phyloP scores from a whole-genome alignment of 2,888 invertebrate genomes.

The Eledone cirrhosa region DNA sequence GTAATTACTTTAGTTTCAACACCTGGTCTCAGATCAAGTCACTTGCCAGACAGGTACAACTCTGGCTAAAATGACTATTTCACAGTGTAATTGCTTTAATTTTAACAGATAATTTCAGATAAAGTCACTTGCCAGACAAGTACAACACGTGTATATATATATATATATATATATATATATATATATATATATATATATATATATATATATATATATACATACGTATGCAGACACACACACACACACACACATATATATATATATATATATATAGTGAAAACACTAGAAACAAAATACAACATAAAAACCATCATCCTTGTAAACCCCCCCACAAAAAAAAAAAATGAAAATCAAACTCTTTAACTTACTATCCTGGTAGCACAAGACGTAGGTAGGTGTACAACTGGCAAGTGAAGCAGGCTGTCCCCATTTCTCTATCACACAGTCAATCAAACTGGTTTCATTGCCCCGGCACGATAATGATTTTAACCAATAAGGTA shows the following conservation, averaged over 20 bases:
- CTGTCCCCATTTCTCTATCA: slow-evolving; percentile 42
- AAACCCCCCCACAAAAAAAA: no score
- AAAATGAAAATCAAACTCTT: neutral
- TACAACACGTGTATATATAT: no score
- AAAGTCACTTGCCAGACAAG: no score
- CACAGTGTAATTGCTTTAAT: no score
- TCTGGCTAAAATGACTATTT: no score
- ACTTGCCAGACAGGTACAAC: no score
- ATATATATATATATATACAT: slow-evolving; percentile 23
- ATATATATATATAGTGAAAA: slow-evolving; percentile 20
- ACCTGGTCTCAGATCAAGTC: no score
- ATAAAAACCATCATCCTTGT: neutral
- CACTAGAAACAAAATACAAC: neutral
- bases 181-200: slow-evolving; percentile 27
- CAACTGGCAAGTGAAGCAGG: slow-evolving; percentile 35
- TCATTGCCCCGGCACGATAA: slow-evolving; percentile 68
- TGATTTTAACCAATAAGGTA: slow-evolving; percentile 55
- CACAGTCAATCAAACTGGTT: slow-evolving; percentile 45
- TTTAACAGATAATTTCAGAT: no score
- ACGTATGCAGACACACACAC: slow-evolving; percentile 23
- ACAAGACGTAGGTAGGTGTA: slow-evolving; percentile 45
- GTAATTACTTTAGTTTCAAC: no score
- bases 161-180: no score
- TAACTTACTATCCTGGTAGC: slow-evolving; percentile 40
- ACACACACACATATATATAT: slow-evolving; percentile 25